phyloP scores from a whole-genome alignment of 2,113 vertebrate genomes.

The Eupsittula cactorum region DNA sequence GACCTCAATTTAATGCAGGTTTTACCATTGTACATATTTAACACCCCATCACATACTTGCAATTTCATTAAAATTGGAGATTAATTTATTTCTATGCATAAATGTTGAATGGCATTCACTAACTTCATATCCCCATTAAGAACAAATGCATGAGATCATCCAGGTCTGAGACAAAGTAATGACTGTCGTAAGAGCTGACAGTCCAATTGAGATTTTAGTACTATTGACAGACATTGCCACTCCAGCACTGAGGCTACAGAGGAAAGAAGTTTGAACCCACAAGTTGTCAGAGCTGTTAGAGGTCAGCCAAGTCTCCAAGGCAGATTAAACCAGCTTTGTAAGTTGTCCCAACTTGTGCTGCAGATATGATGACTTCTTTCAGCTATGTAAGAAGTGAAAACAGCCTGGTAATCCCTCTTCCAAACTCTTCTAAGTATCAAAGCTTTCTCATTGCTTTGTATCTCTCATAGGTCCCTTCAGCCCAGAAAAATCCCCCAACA shows the following conservation, averaged over 20 bases:
- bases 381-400: not conserved
- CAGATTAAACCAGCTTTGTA: constrained; percentile 9
- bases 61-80: not conserved
- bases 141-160: not conserved
- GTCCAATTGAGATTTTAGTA: constrained; percentile 12
- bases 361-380: not conserved
- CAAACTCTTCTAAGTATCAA: not conserved
- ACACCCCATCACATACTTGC: not conserved
- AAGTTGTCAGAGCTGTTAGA: not conserved
- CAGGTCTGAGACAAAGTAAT: not conserved
- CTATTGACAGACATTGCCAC: not conserved
- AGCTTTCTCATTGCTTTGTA: not conserved
- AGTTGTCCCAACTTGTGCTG: not conserved
- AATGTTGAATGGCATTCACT: not conserved
- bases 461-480: not conserved
- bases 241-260: not conserved
- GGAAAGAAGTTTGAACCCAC: not conserved
- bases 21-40: not conserved
- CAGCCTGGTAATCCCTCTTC: not conserved
- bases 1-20: not conserved
- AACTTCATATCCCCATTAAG: not conserved
- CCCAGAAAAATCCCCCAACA: not conserved
- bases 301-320: not conserved
- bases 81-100: not conserved
- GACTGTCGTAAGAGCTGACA: constrained; percentile 27